Evolutionary conservation across 2,797 vertebrate species (phyloP), one percentile per base, ranked within the genome.

Genomic region (Pyrrhura leucotis): DNA sequence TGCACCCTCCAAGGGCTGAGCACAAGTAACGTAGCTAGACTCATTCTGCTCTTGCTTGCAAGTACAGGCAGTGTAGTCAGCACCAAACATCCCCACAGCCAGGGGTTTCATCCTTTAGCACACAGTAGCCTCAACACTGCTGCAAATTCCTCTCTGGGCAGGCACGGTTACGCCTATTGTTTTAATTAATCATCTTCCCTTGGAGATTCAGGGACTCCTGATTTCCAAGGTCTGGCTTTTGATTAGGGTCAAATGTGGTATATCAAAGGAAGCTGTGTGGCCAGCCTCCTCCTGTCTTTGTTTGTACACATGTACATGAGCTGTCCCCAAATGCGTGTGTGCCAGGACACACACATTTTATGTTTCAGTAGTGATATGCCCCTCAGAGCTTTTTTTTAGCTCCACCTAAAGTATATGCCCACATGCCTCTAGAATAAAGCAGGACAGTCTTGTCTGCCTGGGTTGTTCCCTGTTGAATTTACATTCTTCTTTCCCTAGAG

Each of bases 391-490:
- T 77, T 79, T 51, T 39, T 73, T 42, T 62, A 88, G 66, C 63
- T 31, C 86, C 63, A 23, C 47, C 47, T 47, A 77, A 76, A 63
- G 29, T 29, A 47, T 17, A 40, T 22, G 78, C 74, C 76, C 73
- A 42, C 22, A 33, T 33, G n/a, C 51, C 63, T 76, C 54, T 56
- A 51, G 48, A 82, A 76, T 47, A 63, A 74, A 91, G 39, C 22
- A 51, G 56, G 77, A 63, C 54, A 42, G 28, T 75, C 71, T 89
- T 45, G 61, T 80, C 15, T 89, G 85, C 73, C 51, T 56, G 26
- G 23, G 29, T 80, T 67, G 44, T 65, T 85, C 21, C 37, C 58
- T 78, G 59, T 20, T 82, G 81, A 87, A 79, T 96, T 91, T 87
- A 82, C 61, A 48, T 92, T 82, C 15, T 56, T 78, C 29, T 85